Evolutionary conservation across 2,797 vertebrate species (phyloP).

Genomic region (Intellagama lesueurii): DNA sequence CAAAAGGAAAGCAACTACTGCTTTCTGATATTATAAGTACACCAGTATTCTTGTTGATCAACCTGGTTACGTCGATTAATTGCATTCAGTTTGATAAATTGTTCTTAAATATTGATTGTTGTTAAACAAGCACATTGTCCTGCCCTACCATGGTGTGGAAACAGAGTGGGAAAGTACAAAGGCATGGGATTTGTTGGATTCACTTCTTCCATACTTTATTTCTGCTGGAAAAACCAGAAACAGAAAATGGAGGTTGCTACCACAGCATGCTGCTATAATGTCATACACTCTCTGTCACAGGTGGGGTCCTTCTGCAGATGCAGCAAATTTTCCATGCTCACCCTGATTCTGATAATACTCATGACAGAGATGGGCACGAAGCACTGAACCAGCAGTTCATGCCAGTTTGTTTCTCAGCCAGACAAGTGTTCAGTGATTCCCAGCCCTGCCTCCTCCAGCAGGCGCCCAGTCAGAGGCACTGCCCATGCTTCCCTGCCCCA

Average conservation of each 20-base stretch:
- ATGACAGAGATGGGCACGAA: too few relatives aligned
- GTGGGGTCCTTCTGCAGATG: neutral
- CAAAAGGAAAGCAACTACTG: conserved; percentile 10
- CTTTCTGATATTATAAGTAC: neutral
- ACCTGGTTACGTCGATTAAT: conserved; percentile 26
- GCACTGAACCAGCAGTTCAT: too few relatives aligned
- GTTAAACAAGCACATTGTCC: neutral
- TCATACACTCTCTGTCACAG: neutral
- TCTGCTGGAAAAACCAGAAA: neutral
- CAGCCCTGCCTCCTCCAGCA: too few relatives aligned
- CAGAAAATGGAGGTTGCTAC: neutral
- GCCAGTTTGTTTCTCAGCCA: too few relatives aligned
- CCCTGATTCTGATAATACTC: too few relatives aligned
- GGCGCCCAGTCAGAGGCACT: too few relatives aligned
- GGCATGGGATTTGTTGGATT: neutral
- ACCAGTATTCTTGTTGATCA: conserved; percentile 12
- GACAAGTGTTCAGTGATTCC: too few relatives aligned
- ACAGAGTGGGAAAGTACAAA: neutral
- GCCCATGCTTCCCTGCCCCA: too few relatives aligned
- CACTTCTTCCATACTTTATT: neutral
- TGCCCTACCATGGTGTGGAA: neutral
- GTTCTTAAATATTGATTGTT: neutral
- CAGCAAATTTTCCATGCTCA: neutral
- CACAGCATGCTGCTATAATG: neutral
- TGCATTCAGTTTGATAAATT: conserved; percentile 21